A percentile compares a stretch with the other conserved stretches of the same genome.
phyloP scores from a whole-genome alignment of 2,797 vertebrate species.

The Haliaeetus vocifer region DNA sequence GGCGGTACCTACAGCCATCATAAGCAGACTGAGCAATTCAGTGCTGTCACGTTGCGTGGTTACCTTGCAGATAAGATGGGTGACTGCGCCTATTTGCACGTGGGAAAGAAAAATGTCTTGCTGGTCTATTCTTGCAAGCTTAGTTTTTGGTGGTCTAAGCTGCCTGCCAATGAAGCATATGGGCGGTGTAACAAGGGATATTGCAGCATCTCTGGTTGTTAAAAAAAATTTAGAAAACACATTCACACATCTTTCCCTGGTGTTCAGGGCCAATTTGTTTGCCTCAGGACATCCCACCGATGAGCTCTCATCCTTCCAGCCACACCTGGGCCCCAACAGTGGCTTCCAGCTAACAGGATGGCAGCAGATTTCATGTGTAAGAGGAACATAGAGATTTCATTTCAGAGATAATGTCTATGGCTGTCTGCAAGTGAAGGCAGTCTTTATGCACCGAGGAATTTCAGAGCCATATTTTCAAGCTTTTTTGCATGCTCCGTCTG shows the following conservation, averaged over 20 bases:
- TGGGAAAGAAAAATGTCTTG: not conserved
- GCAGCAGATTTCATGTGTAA: not conserved
- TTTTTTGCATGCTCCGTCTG: not conserved
- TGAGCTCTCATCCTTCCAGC: not conserved
- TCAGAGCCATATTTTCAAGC: not conserved
- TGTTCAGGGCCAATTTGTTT: not conserved
- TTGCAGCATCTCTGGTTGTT: not conserved
- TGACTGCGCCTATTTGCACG: rapidly evolving
- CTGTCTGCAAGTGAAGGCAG: not conserved
- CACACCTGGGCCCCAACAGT: not conserved
- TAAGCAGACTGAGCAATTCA: not conserved
- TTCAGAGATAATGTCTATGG: not conserved
- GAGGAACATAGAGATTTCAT: not conserved
- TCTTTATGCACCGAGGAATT: not conserved
- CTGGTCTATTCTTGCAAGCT: not conserved
- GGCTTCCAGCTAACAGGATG: not conserved
- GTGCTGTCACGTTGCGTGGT: rapidly evolving
- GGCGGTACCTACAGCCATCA: not conserved
- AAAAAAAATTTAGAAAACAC: not conserved
- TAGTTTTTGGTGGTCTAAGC: not conserved
- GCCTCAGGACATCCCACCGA: not conserved
- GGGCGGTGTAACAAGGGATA: not conserved
- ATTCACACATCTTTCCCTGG: not conserved
- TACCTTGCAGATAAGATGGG: not conserved
- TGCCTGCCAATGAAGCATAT: not conserved